phyloP scores from a whole-genome alignment of 2,113 vertebrate genomes.

The cattle (Bos taurus) region ARS-UCD2.0 NC_037331.1:15064501-15065000 shows the following conservation, averaged over 20 bases:
- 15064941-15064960: neutral
- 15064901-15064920: neutral
- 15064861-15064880: neutral
- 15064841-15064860: neutral
- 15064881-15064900: neutral
- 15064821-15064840: neutral
- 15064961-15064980: neutral
- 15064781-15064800: neutral
- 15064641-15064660: neutral
- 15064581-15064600: neutral
- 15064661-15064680: neutral
- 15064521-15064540: neutral
- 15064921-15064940: too few relatives aligned
- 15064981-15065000: neutral
- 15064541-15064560: neutral
- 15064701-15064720: neutral
- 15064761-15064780: neutral
- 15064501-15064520: neutral
- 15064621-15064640: neutral
- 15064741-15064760: neutral
- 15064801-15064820: neutral
- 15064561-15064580: neutral
- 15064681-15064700: neutral
- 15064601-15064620: neutral
- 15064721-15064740: neutral